Conservation (phyloP, 2,888 invertebrate genomes). For the Gymnoscelis rufifasciata region DNA sequence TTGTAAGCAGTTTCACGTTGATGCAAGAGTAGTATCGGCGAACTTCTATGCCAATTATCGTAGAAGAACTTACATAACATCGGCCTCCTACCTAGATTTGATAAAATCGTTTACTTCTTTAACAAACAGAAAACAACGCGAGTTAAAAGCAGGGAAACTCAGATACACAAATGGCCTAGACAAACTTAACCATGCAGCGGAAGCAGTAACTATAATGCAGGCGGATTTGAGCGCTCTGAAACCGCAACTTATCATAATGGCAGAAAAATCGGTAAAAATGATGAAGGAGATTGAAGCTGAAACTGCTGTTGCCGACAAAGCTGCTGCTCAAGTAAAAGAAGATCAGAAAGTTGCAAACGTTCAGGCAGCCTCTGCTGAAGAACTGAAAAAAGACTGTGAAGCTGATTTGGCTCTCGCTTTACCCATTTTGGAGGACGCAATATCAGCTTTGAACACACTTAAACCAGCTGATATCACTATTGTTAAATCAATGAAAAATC, state of each 20-base stretch:
- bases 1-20: slow-evolving; percentile 93
- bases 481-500: slow-evolving; percentile 94
- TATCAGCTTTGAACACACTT: slow-evolving; percentile 88
- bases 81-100: slow-evolving; percentile 90
- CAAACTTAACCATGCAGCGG: slow-evolving; percentile 86
- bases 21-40: slow-evolving; percentile 81
- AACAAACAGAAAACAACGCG: slow-evolving; percentile 85
- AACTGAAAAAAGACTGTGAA: slow-evolving; percentile 93
- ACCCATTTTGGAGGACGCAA: slow-evolving; percentile 87
- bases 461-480: slow-evolving; percentile 91
- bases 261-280: slow-evolving; percentile 85
- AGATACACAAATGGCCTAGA: slow-evolving; percentile 88
- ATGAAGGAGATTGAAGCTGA: slow-evolving; percentile 87
- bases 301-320: slow-evolving; percentile 86
- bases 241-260: slow-evolving; percentile 86
- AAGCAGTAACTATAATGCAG: slow-evolving; percentile 88
- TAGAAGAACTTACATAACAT: slow-evolving; percentile 89
- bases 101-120: slow-evolving; percentile 87
- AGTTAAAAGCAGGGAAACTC: slow-evolving; percentile 84
- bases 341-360: slow-evolving; percentile 93
- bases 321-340: slow-evolving; percentile 87
- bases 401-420: slow-evolving; percentile 93
- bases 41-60: slow-evolving; percentile 83
- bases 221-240: slow-evolving; percentile 84
- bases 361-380: slow-evolving; percentile 91